These are phyloP conservation scores for Platypus cylindrus DNA, from an alignment of 2,888 invertebrate genomes.

Conservation along the genomic window DNA sequence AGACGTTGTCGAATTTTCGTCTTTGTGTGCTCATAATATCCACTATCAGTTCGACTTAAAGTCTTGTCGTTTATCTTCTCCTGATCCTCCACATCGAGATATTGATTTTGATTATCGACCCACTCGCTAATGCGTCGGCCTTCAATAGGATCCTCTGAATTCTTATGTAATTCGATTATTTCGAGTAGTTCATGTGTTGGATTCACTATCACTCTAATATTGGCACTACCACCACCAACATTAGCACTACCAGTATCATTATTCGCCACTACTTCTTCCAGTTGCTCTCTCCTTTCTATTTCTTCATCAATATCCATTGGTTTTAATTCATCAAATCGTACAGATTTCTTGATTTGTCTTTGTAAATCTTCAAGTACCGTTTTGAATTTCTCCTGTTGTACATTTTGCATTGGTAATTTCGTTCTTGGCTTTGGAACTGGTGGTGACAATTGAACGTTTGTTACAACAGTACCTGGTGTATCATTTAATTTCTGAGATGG, in stretches of 20 bases:
- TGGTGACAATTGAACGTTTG: slow-evolving; percentile 9
- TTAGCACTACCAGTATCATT: no score
- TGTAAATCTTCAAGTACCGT: slow-evolving; percentile 27
- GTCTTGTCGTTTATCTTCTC: slow-evolving; percentile 8
- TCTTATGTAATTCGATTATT: slow-evolving; percentile 15
- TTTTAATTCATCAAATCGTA: slow-evolving; percentile 29
- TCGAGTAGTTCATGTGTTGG: slow-evolving; percentile 15
- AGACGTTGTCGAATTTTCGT: slow-evolving; percentile 32
- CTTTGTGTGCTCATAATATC: slow-evolving; percentile 30
- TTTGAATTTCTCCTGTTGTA: slow-evolving; percentile 20
- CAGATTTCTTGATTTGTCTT: slow-evolving; percentile 31
- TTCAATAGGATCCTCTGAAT: slow-evolving; percentile 16
- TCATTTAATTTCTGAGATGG: slow-evolving; percentile 23
- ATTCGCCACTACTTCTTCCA: slow-evolving; percentile 2
- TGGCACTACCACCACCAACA: no score
- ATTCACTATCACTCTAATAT: slow-evolving; percentile 15
- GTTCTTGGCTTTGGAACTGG: slow-evolving; percentile 28
- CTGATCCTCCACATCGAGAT: slow-evolving; percentile 17
- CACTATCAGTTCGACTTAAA: slow-evolving; percentile 28
- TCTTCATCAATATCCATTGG: slow-evolving; percentile 23
- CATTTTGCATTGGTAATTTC: slow-evolving; percentile 19
- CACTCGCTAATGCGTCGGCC: slow-evolving; percentile 26
- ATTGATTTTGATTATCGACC: slow-evolving; percentile 32
- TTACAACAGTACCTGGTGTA: slow-evolving; percentile 6
- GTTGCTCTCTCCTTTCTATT: slow-evolving; percentile 9